Evolutionary conservation across 1,140 invertebrate genomes (phyloP), one percentile per base, ranked within the genome.

Genomic region (Maniola jurtina): DNA sequence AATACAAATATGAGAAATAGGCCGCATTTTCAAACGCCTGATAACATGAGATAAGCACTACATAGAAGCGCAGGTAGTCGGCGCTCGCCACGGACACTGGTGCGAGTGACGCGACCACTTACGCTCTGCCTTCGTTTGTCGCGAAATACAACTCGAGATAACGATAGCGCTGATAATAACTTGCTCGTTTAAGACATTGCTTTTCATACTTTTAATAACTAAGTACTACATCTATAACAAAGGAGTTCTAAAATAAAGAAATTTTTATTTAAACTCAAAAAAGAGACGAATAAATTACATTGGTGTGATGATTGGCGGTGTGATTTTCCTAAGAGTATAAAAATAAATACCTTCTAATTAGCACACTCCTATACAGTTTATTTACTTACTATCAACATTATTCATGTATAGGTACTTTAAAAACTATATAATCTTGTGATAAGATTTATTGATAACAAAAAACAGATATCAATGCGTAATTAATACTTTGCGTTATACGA

Each of bases 121-220:
- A 72, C 73, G 70, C 72, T 73, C 68, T 73, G 64, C 68, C 75
- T 80, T 84, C 81, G 73, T 81, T 83, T 73, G 78, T 73, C 70
- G 77, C 66, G 75, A 84, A 86, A 88, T 84, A 80, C 81, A 79
- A 85, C 77, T 82, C 80, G 72, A 88, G 88, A 90, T 90, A 89
- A 84, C 84, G 86, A 88, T 88, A 89, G 63, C 70, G 75, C 76
- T 88, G 87, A 90, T 90, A 90, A 90, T 76, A 68, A 64, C 69
- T 73, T 74, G 80, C 75, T 80, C 78, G 81, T 83, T 76, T 61
- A 55, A 67, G 45, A 45, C 33, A 25, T 25, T 25, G 25, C 25
- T 2, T 25, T 25, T 25, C 25, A 25, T 45, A 45, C 13, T 11
- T 6, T 11, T 45, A 45, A 2, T 9, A 6, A 13, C 5, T 9